Evolutionary conservation across 1,140 invertebrate genomes (phyloP), one percentile per base, ranked within the genome.

Genomic region (Phenacoccus solenopsis): DNA sequence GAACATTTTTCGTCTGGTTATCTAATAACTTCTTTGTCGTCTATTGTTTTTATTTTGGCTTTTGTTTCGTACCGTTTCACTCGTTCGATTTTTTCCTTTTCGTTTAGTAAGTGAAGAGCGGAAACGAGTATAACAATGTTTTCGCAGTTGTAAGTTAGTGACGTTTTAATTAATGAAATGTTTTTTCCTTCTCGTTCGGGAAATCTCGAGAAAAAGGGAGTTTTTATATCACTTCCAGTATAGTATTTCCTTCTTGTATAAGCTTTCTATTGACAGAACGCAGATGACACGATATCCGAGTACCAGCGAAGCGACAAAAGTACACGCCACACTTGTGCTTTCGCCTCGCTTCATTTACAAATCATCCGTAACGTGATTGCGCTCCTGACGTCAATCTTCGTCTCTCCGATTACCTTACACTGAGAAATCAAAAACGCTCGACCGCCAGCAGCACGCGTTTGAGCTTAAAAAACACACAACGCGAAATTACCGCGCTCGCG

Each of bases 111-210:
- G n/a, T n/a, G 30, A 32, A 32, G 13, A 7, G 30, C 13, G 13
- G 30, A 32, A 32, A 32, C 30, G 30, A 32, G 13, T 5, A 32
- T 5, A 7, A 32, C 30, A 32, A n/a, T n/a, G n/a, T 32, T 32
- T 32, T 32, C 30, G 30, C 30, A 32, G 38, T 49, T 49, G 38
- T 49, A 49, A 49, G 38, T 49, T 49, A 49, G 38, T 49, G 38
- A 49, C 38, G 38, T 49, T 49, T 49, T 49, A 49, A 49, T 49
- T 49, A 49, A 49, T 49, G 38, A 49, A 49, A 49, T 49, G 38
- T 49, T 49, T 49, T 49, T 49, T 16, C 16, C 38, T 10, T n/a
- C 16, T 49, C 16, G 38, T 49, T n/a, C 12, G 20, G 20, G 20
- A 49, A 16, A 49, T 49, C 38, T n/a, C 5, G 38, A 49, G 38